Conservation (phyloP, 23 tunicate species). For the Trididemnum clinides region DNA sequence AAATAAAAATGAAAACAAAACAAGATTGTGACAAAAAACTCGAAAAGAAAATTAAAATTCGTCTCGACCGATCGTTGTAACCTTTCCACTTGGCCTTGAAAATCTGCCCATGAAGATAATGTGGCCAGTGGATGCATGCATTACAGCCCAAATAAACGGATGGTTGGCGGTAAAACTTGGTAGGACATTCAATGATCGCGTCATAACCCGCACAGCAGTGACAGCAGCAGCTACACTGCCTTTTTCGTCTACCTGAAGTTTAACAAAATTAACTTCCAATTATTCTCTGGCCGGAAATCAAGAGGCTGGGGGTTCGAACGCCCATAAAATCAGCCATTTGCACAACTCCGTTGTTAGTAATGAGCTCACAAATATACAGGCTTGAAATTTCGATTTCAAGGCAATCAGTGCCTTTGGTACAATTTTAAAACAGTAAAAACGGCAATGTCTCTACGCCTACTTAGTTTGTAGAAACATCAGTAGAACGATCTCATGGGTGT, state of each 20-base stretch:
- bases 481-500: too few species aligned
- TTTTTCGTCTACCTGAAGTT: constrained; percentile 76
- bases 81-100: constrained; percentile 53
- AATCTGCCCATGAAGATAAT: constrained; percentile 76
- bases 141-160: constrained; percentile 78
- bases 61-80: constrained; percentile 28
- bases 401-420: too few species aligned
- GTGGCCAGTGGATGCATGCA: constrained; percentile 46
- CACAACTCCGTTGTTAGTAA: too few species aligned
- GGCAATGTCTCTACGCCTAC: too few species aligned
- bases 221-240: constrained; percentile 92
- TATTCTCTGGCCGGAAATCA: too few species aligned
- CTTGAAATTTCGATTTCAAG: too few species aligned
- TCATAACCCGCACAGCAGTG: constrained; percentile 59
- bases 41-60: constrained; percentile 12
- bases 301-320: too few species aligned
- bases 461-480: too few species aligned
- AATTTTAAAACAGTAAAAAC: too few species aligned
- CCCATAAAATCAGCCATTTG: too few species aligned
- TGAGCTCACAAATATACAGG: too few species aligned
- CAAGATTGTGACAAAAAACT: not conserved
- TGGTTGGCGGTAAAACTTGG: constrained; percentile 62
- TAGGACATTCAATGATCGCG: constrained; percentile 51
- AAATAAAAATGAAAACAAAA: not conserved
- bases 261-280: not conserved